These are phyloP conservation scores for Diglossa cyanea DNA, from an alignment of 2,797 vertebrate species.

Conservation along the genomic window DNA sequence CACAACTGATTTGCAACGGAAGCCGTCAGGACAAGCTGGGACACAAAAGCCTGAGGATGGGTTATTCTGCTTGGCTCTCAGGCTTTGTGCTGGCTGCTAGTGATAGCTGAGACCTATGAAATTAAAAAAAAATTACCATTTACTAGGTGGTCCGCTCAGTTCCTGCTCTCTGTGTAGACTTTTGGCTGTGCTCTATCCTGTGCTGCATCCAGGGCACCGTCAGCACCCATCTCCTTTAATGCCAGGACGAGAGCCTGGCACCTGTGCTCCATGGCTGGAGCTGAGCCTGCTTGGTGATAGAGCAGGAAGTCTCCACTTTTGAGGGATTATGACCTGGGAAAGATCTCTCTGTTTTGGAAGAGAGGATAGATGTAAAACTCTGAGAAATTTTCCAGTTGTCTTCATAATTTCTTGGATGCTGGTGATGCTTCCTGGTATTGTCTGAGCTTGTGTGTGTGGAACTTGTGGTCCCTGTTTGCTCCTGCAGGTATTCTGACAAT, in stretches of 20 bases:
- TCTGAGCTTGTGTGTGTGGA: neutral
- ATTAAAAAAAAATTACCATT: neutral
- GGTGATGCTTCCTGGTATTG: neutral
- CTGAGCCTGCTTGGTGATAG: conserved; percentile 10
- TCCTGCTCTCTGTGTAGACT: neutral
- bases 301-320: conserved; percentile 26
- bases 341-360: neutral
- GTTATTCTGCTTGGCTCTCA: conserved; percentile 50
- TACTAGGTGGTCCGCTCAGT: neutral
- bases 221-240: neutral
- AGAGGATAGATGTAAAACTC: neutral
- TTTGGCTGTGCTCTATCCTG: neutral
- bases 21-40: neutral
- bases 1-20: conserved; percentile 31
- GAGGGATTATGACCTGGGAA: conserved; percentile 10
- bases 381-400: neutral
- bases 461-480: neutral
- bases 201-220: neutral
- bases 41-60: conserved; percentile 46
- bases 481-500: neutral
- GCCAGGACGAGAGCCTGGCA: neutral
- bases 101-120: conserved; percentile 33
- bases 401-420: neutral
- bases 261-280: conserved; percentile 2
- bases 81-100: neutral